Evolutionary conservation across 2,888 invertebrate genomes (phyloP).

Genomic region (Cinara cedri): DNA sequence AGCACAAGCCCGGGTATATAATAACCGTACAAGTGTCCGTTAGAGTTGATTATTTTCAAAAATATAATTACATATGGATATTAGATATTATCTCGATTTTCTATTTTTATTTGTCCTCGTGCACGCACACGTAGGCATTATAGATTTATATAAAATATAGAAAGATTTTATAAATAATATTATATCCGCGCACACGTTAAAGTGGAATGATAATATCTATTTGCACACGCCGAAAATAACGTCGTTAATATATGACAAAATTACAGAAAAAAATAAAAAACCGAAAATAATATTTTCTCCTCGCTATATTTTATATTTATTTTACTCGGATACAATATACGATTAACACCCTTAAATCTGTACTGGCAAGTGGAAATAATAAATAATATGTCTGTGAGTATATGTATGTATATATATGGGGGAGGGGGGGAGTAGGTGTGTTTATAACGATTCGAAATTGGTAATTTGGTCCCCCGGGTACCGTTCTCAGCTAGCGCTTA

Average conservation of each 20-base stretch:
- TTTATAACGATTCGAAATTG: conserved; percentile 55
- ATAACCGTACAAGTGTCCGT: conserved; percentile 8
- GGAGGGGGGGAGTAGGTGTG: conserved; percentile 5
- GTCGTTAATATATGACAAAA: conserved; percentile 7
- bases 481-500: conserved; percentile 46
- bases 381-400: conserved; percentile 46
- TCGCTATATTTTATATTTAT: not conserved
- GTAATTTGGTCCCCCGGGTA: conserved; percentile 56
- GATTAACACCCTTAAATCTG: conserved; percentile 57
- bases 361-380: conserved; percentile 57
- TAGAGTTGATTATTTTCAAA: conserved; percentile 35
- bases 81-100: conserved; percentile 15
- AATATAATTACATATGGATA: conserved; percentile 37
- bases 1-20: not conserved
- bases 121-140: no score
- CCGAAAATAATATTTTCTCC: not conserved
- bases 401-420: not conserved
- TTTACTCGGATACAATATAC: conserved; percentile 33
- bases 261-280: not conserved
- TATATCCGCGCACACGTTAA: no score
- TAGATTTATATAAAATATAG: not conserved
- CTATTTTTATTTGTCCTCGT: not conserved
- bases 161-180: not conserved
- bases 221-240: not conserved
- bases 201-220: not conserved